phyloP scores from a whole-genome alignment of 2,113 vertebrate species.

The Petrocephalus zakoni region DNA sequence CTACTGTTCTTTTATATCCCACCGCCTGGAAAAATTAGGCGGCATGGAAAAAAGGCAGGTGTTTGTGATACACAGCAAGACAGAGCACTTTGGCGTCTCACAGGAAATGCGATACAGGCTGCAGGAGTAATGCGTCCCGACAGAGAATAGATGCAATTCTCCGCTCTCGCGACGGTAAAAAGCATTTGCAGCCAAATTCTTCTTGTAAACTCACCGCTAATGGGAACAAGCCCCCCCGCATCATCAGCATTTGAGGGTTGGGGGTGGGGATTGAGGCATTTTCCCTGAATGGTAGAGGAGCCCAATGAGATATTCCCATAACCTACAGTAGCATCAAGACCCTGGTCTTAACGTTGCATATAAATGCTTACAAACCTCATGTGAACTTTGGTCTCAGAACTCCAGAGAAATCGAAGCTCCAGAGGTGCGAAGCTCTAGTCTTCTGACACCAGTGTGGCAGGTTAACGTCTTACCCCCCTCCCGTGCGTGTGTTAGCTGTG shows the following conservation, averaged over 20 bases:
- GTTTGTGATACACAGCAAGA: not conserved
- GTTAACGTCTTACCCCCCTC: too few relatives aligned
- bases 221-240: not conserved
- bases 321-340: not conserved
- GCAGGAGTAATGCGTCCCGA: not conserved
- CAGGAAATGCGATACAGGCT: not conserved
- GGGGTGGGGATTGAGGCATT: not conserved
- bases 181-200: not conserved
- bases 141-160: not conserved
- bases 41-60: not conserved
- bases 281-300: not conserved
- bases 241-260: not conserved
- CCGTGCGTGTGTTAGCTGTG: too few relatives aligned
- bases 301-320: not conserved
- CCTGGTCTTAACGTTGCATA: not conserved
- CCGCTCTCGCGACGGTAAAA: not conserved
- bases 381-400: not conserved
- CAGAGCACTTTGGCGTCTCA: not conserved
- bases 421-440: not conserved
- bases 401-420: not conserved
- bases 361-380: not conserved
- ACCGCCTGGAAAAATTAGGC: not conserved
- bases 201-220: not conserved
- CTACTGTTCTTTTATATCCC: not conserved
- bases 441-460: not conserved